Evolutionary conservation across 2,113 vertebrate genomes (phyloP), one percentile per base, ranked within the genome.

Genomic region (Clarias magur): DNA sequence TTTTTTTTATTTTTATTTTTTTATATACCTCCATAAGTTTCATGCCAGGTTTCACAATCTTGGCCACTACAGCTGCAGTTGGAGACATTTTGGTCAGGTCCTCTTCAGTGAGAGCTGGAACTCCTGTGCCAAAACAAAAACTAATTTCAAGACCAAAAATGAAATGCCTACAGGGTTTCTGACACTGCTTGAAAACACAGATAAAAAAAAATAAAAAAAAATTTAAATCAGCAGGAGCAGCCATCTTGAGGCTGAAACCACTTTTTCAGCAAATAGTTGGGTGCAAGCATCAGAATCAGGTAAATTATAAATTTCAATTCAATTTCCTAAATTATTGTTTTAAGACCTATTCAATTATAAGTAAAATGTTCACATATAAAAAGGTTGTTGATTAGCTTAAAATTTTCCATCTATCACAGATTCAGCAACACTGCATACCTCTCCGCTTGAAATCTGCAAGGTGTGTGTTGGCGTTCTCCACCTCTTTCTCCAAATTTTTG

Each of bases 1-100:
- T n/a, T n/a, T n/a, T n/a, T n/a, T n/a, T n/a, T n/a, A n/a, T n/a
- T n/a, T n/a, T n/a, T n/a, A n/a, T 60, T 10, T 42, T 34, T 34
- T 34, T 34, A 34, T 8, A 17, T 87, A 94, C 98, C 95, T 99
- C 98, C 72, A 98, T 99, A 89, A 99, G 94, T 87, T 99, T 99
- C 98, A 99, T 99, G 84, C 97, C 97, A 75, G 98, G 98, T 88
- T 97, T 98, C 63, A 99, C 97, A 21, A 99, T 97, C 54, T 97
- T 97, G 59, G 98, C 97, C 17, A 99, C 97, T 10, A 97, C 96
- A 72, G 98, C 96, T 85, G 98, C 98, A 88, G 98, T 97, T 2
- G 98, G 98, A 91, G 97, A 99, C 96, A 99, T 96, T n/a, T 96
- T 93, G 67, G 97, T 96, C 82, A 99, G 92, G n/a, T 99, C 97